Evolutionary conservation across 2,888 invertebrate genomes (phyloP), one percentile per base, ranked within the genome.

Genomic region (Papilio protenor): DNA sequence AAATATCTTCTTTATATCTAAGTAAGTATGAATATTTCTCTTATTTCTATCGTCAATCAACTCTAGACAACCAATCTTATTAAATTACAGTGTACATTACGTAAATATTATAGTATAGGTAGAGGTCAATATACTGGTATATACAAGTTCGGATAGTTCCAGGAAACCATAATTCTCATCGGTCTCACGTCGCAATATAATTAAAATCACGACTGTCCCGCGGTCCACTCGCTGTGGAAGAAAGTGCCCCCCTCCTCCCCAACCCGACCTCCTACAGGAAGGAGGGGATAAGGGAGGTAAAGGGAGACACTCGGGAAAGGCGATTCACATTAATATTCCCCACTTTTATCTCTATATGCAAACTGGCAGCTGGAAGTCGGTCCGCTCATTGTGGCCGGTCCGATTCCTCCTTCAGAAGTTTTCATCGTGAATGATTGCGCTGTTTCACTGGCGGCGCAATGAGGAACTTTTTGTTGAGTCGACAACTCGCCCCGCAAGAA

Each of bases 271-370:
- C 64, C 72, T 64, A 18, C 61, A 40, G 45, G 81, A 79, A 83
- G 85, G 85, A 81, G 74, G 79, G 66, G 66, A 40, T 3, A 79
- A 76, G 80, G 76, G 80, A 64, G 81, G 79, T 27, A 72, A 69
- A 83, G 81, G 82, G 80, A 78, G 83, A n/a, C 81, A 84, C 84
- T 85, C 84, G 81, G 83, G 80, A 79, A 86, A 85, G 91, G 90
- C 90, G 90, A 92, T 91, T 90, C 94, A 92, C 94, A 94, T 94
- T 94, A 94, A 94, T 94, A 94, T 94, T 94, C 94, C 93, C 94
- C 91, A 94, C 94, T 94, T 94, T 94, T 94, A 94, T 94, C 94
- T 94, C 94, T 94, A 94, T 94, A 94, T 94, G 94, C 94, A 94
- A 94, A 94, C 94, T 94, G 94, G 94, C 93, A 91, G 92, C 89